Percentiles rank a stretch among this genome's conserved stretches.
These are phyloP conservation scores for Athripsodes cinereus DNA, from an alignment of 2,888 invertebrate genomes.

Conservation along the genomic window DNA sequence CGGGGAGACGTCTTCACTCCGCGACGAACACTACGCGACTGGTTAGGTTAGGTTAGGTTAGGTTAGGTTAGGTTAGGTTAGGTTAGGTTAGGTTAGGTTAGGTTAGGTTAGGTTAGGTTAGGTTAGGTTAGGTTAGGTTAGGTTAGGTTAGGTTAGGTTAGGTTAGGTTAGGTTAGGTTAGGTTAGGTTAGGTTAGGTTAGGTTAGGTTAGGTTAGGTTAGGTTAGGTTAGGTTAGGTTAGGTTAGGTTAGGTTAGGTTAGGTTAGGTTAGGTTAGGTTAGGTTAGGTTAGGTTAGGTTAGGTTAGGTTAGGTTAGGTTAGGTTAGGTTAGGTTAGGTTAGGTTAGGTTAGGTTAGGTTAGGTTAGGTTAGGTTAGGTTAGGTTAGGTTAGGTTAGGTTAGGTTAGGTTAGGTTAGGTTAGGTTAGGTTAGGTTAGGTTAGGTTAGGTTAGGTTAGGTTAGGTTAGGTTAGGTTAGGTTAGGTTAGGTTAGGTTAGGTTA, in stretches of 20 bases:
- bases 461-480: conserved; percentile 23
- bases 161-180: conserved; percentile 27
- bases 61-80: conserved; percentile 11
- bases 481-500: conserved; percentile 21
- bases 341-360: conserved; percentile 23
- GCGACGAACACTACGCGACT: no score
- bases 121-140: conserved; percentile 27
- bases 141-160: conserved; percentile 28
- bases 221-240: conserved; percentile 22
- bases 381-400: conserved; percentile 23
- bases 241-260: conserved; percentile 25
- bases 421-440: conserved; percentile 22
- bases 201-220: conserved; percentile 24
- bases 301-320: conserved; percentile 20
- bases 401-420: conserved; percentile 23
- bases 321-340: conserved; percentile 22
- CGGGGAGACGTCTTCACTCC: no score
- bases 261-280: conserved; percentile 21
- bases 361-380: conserved; percentile 22
- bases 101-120: conserved; percentile 19
- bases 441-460: conserved; percentile 21
- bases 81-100: conserved; percentile 28
- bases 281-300: conserved; percentile 19
- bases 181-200: conserved; percentile 25
- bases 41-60: conserved; percentile 11